phyloP scores from a whole-genome alignment of 2,113 vertebrate species.

The Sarotherodon lohbergeri region DNA sequence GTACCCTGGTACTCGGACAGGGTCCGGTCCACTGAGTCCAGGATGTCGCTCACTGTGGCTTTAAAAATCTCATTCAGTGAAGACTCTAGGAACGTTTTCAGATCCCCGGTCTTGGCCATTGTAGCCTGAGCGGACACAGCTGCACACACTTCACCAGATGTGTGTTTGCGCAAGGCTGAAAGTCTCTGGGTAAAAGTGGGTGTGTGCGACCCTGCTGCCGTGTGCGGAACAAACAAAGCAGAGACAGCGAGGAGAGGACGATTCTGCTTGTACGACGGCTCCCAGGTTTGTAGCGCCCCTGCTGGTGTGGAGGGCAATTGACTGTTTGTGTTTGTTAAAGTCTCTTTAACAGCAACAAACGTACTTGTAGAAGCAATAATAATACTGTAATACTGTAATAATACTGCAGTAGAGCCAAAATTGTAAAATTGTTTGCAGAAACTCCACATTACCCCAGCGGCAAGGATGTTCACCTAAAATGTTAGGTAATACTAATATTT shows the following conservation, averaged over 20 bases:
- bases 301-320: neutral
- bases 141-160: neutral
- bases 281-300: neutral
- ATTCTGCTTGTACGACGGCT: neutral
- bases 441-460: neutral
- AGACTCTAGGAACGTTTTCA: slow-evolving; percentile 64
- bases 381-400: neutral
- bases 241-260: neutral
- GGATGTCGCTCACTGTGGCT: slow-evolving; percentile 69
- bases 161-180: neutral
- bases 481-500: slow-evolving; percentile 29
- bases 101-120: slow-evolving; percentile 57
- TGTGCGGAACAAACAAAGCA: slow-evolving; percentile 65
- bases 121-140: neutral
- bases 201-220: slow-evolving; percentile 33
- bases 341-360: neutral
- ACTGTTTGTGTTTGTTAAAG: neutral
- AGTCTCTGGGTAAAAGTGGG: neutral
- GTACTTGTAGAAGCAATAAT: neutral
- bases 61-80: slow-evolving; percentile 73
- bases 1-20: slow-evolving; percentile 64
- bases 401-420: neutral
- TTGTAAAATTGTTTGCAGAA: neutral
- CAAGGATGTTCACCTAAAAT: neutral
- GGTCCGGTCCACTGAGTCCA: slow-evolving; percentile 70